phyloP scores from a whole-genome alignment of 2,888 invertebrate species.

The Zonitis immaculata region DNA sequence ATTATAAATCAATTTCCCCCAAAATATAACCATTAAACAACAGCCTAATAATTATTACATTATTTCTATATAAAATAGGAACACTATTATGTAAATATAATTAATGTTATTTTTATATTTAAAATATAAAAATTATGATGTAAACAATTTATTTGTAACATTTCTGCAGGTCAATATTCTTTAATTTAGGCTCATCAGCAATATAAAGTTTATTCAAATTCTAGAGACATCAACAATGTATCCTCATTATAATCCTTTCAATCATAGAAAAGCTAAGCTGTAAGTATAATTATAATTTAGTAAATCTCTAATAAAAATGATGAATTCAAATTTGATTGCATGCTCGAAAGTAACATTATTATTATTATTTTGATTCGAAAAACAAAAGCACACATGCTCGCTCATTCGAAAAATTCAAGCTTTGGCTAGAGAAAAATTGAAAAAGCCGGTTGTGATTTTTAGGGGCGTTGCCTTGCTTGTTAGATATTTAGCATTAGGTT shows the following conservation, averaged over 20 bases:
- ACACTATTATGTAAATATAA: neutral
- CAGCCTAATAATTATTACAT: neutral
- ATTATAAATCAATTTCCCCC: neutral
- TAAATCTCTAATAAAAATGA: too few species aligned
- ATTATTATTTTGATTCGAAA: neutral
- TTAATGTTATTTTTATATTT: neutral
- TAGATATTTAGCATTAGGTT: constrained; percentile 17
- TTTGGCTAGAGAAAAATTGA: neutral
- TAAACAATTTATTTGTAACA: neutral
- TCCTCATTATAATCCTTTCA: too few species aligned
- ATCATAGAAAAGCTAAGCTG: too few species aligned
- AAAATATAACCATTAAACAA: neutral
- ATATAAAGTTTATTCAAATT: too few species aligned
- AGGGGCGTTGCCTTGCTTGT: constrained; percentile 18
- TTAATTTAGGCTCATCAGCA: neutral
- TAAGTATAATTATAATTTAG: too few species aligned
- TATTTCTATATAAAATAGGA: neutral
- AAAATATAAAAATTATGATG: neutral
- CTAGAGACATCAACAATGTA: too few species aligned
- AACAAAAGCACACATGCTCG: neutral
- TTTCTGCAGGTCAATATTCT: neutral
- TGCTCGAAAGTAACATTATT: too few species aligned
- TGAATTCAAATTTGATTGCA: neutral
- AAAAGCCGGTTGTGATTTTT: neutral
- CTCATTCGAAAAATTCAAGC: neutral